phyloP scores from a whole-genome alignment of 2,888 invertebrate species.

The Parnassius orleans region DNA sequence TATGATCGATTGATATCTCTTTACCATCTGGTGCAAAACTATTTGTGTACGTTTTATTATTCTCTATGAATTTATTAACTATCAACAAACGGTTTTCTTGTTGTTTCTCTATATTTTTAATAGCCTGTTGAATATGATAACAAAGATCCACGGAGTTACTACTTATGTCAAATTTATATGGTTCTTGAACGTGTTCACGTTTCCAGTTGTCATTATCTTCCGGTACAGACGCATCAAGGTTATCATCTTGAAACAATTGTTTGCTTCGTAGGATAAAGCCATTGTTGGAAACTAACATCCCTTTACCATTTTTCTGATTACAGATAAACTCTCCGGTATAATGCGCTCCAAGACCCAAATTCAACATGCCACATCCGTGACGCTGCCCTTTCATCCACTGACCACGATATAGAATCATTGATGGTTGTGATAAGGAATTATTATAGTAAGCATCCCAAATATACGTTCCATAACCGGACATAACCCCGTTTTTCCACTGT shows the following conservation, averaged over 20 bases:
- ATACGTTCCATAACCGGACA: slow-evolving; percentile 82
- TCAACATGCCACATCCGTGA: slow-evolving; percentile 70
- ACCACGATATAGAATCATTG: slow-evolving; percentile 76
- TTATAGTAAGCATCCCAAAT: slow-evolving; percentile 79
- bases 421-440: slow-evolving; percentile 75
- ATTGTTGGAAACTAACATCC: slow-evolving; percentile 78
- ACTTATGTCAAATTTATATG: slow-evolving; percentile 51
- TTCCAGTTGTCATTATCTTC: slow-evolving; percentile 37
- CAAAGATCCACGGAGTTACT: slow-evolving; percentile 64
- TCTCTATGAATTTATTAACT: slow-evolving; percentile 54
- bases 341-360: slow-evolving; percentile 78
- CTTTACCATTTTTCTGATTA: slow-evolving; percentile 80
- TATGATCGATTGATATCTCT: slow-evolving; percentile 31
- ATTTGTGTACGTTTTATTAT: slow-evolving; percentile 43
- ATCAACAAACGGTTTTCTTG: slow-evolving; percentile 48
- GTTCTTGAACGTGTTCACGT: slow-evolving; percentile 38
- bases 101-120: slow-evolving; percentile 58
- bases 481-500: slow-evolving; percentile 78
- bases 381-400: slow-evolving; percentile 78
- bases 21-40: slow-evolving; percentile 23
- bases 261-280: slow-evolving; percentile 72
- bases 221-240: slow-evolving; percentile 50
- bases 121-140: slow-evolving; percentile 66
- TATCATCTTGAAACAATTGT: slow-evolving; percentile 76
- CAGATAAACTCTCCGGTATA: slow-evolving; percentile 79